Conservation (phyloP, 2,888 invertebrate genomes). For the Phyllotreta striolata region DNA sequence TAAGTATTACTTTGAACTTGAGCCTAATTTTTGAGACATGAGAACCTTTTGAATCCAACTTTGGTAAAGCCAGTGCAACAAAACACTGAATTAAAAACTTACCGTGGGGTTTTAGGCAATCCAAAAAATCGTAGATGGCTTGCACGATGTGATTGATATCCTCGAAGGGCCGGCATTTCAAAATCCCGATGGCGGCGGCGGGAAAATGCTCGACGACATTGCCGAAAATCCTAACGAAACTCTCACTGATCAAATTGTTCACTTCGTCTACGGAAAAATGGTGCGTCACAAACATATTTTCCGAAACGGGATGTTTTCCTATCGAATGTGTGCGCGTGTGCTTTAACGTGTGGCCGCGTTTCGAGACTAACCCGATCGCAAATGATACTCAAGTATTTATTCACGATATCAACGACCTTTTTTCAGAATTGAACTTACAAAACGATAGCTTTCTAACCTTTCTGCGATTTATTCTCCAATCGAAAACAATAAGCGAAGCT, state of each 20-base stretch:
- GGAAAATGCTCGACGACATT: constrained; percentile 71
- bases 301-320: not conserved
- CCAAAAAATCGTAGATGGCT: constrained; percentile 66
- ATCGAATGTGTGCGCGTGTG: not conserved
- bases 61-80: too few relatives aligned
- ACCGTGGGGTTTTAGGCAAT: constrained; percentile 65
- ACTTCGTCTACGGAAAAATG: constrained; percentile 63
- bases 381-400: constrained; percentile 31
- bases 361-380: constrained; percentile 17
- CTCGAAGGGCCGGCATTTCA: constrained; percentile 65
- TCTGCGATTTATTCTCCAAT: not conserved
- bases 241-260: constrained; percentile 64
- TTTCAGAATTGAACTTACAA: constrained; percentile 22
- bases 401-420: constrained; percentile 39
- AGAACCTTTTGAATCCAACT: too few relatives aligned
- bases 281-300: constrained; percentile 42
- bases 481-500: constrained; percentile 14
- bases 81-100: constrained; percentile 47
- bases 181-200: constrained; percentile 64
- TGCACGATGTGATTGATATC: constrained; percentile 62
- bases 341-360: not conserved
- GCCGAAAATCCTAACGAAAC: constrained; percentile 67
- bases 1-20: too few relatives aligned
- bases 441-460: constrained; percentile 21
- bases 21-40: too few relatives aligned